A percentile compares a stretch with the other conserved stretches of the same genome.
Conservation (phyloP, 37 sponge, comb jelly and placozoan species). For the Aphrocallistes beatrix region DNA sequence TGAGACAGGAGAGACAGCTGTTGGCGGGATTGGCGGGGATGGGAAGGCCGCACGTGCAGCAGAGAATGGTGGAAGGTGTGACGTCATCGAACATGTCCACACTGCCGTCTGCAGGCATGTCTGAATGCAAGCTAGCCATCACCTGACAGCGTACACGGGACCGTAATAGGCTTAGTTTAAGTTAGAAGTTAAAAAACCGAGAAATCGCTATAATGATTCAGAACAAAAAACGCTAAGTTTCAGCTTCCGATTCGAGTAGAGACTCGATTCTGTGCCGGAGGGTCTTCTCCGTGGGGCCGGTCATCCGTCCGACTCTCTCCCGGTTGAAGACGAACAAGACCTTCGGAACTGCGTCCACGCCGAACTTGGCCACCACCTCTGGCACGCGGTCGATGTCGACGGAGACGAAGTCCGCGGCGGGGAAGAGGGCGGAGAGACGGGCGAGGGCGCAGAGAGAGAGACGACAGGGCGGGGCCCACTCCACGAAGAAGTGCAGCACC, state of each 20-base stretch:
- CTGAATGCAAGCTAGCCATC: too few species aligned
- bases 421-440: neutral
- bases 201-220: too few species aligned
- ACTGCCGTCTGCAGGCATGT: neutral
- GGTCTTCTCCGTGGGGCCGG: neutral
- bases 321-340: neutral
- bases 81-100: neutral
- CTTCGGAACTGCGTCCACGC: neutral
- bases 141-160: too few species aligned
- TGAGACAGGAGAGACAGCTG: constrained; percentile 85
- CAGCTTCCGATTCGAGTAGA: too few species aligned
- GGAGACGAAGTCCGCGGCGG: neutral
- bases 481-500: neutral
- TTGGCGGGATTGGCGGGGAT: constrained; percentile 88
- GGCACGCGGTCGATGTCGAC: neutral
- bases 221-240: too few species aligned
- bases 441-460: neutral
- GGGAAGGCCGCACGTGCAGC: constrained; percentile 86
- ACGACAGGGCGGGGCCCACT: neutral
- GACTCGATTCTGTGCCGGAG: neutral
- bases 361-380: neutral
- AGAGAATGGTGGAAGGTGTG: constrained; percentile 41
- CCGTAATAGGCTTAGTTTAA: too few species aligned
- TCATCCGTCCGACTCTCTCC: neutral
- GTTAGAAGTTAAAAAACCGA: too few species aligned